These are phyloP conservation scores for Pterocles burchelli DNA, from an alignment of 2,113 vertebrate species.

Conservation along the genomic window DNA sequence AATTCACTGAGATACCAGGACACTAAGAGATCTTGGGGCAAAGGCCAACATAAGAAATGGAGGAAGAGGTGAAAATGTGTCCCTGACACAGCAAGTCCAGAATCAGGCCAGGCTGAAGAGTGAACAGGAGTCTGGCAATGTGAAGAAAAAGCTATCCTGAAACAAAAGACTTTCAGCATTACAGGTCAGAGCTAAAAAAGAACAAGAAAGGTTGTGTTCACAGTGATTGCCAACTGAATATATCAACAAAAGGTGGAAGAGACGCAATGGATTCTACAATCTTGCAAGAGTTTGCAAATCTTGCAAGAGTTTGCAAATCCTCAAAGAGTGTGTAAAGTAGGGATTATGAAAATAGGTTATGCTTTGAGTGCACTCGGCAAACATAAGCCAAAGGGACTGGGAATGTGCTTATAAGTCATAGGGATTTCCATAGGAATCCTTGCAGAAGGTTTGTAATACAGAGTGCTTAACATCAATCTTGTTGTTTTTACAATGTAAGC, in stretches of 20 bases:
- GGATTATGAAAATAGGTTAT: slow-evolving; percentile 39
- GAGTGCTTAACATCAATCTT: slow-evolving; percentile 20
- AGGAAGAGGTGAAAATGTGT: neutral
- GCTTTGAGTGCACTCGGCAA: neutral
- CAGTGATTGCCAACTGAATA: neutral
- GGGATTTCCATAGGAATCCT: slow-evolving; percentile 29
- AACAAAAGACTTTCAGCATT: neutral
- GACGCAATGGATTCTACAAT: neutral
- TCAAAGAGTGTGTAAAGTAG: neutral
- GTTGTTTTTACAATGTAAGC: slow-evolving; percentile 15
- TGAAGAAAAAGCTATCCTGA: neutral
- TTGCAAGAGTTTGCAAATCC: slow-evolving; percentile 15
- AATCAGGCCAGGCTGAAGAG: neutral
- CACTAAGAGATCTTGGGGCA: neutral
- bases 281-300: neutral
- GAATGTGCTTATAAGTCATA: neutral
- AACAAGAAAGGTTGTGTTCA: neutral
- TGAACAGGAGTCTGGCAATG: neutral
- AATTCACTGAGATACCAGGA: neutral
- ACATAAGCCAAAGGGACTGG: neutral
- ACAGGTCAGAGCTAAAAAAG: neutral
- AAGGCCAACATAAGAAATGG: neutral
- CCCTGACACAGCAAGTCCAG: neutral
- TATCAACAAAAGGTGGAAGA: neutral
- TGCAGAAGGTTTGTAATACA: slow-evolving; percentile 14